Conservation (phyloP, 2,797 vertebrate genomes). For the Potorous gilbertii region DNA sequence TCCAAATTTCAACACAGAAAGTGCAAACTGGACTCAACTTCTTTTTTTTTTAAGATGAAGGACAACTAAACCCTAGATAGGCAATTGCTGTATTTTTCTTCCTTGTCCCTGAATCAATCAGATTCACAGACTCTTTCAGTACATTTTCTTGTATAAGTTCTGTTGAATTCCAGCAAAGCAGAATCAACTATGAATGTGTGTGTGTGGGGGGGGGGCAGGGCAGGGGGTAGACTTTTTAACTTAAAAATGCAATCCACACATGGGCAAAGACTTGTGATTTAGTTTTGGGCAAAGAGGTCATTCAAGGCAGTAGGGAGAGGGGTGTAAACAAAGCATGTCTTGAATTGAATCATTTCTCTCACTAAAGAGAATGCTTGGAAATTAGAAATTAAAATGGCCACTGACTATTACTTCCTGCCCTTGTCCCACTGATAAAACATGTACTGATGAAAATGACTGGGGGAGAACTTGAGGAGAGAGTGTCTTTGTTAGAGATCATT, state of each 20-base stretch:
- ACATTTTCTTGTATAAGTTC: constrained; percentile 3
- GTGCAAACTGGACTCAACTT: neutral
- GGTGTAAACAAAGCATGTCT: constrained; percentile 39
- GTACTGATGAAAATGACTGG: neutral
- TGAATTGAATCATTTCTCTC: constrained; percentile 21
- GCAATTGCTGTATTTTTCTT: constrained; percentile 30
- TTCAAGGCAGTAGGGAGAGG: constrained; percentile 22
- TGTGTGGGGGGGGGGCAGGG: too few species aligned
- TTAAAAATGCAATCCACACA: neutral
- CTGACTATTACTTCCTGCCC: neutral
- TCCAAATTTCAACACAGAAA: neutral
- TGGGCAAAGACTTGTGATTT: constrained; percentile 6
- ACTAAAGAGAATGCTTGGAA: constrained; percentile 33
- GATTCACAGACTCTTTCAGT: constrained; percentile 26
- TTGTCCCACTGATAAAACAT: constrained; percentile 30
- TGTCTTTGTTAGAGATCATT: neutral
- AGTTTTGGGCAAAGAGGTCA: neutral
- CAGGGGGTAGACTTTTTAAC: neutral
- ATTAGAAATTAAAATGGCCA: constrained; percentile 46
- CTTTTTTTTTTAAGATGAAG: neutral
- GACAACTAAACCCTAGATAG: constrained; percentile 7
- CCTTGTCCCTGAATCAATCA: constrained; percentile 26
- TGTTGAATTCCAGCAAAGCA: constrained; percentile 33
- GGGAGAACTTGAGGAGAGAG: neutral
- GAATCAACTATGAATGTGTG: neutral